phyloP scores from a whole-genome alignment of 1,140 invertebrate genomes.

The Camponotus floridanus region DNA sequence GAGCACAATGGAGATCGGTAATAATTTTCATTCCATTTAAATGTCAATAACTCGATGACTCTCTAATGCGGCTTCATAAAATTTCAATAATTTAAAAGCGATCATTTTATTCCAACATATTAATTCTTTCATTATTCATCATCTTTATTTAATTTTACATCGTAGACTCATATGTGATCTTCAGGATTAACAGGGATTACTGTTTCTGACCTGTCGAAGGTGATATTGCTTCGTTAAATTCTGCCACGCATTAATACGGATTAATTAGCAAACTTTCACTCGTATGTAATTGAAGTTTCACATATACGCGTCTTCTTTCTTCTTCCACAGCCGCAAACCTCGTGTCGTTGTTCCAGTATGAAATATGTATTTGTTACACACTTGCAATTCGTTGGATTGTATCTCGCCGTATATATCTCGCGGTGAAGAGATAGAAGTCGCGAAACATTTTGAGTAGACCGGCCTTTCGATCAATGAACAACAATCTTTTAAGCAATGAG shows the following conservation, averaged over 20 bases:
- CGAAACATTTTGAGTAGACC: background rate
- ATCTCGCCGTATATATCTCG: background rate
- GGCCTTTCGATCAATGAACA: background rate
- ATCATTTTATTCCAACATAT: background rate
- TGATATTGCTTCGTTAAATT: constrained; percentile 20
- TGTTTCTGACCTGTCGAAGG: background rate
- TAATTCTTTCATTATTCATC: background rate
- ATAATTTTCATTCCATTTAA: background rate
- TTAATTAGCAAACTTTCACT: constrained; percentile 27
- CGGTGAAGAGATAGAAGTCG: background rate
- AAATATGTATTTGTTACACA: constrained; percentile 14
- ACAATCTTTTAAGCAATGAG: constrained; percentile 22
- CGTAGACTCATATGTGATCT: background rate
- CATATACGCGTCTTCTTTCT: background rate
- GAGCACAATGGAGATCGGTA: constrained; percentile 1
- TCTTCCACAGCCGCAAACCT: background rate
- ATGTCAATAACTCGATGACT: background rate
- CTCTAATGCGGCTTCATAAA: background rate
- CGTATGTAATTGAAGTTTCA: background rate
- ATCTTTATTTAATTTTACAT: constrained; percentile 2
- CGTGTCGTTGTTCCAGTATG: constrained; percentile 9
- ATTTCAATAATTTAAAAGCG: background rate
- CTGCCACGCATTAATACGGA: constrained; percentile 4
- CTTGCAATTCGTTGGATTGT: constrained; percentile 40
- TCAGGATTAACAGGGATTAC: background rate